Evolutionary conservation across 2,888 invertebrate genomes (phyloP), one percentile per base, ranked within the genome.

Genomic region (Micropterix aruncella): DNA sequence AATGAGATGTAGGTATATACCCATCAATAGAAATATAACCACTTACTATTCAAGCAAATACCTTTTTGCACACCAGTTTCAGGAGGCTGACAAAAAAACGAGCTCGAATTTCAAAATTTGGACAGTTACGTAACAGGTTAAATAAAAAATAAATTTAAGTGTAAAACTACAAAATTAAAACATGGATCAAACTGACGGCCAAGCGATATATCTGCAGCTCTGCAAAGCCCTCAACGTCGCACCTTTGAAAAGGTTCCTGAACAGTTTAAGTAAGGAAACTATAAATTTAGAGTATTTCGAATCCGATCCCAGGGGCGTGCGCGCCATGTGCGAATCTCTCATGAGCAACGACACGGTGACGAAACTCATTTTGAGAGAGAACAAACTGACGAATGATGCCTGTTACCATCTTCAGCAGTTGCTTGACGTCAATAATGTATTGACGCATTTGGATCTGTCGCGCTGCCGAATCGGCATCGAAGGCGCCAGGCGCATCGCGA

Each of bases 391-490:
- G 7, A 40, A 38, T 12, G 46, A 46, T 19, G 45, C 49, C 2
- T 49, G 49, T 18, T 45, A 42, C 19, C 44, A 45, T 40, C 38
- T 47, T 18, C 37, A 41, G 7, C 40, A 47, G 38, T 9, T 47
- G 1, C 41, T 46, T 12, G n/a, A 18, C 9, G 41, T 44, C 7
- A 46, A 46, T 39, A 43, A 16, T 16, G 38, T 14, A 37, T 41
- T 46, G 17, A 44, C 19, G 12, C 16, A 9, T 16, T 14, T 49
- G 9, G 46, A 47, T 43, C 18, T 49, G 37, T 14, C 40, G 9
- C 37, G 39, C 9, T 48, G 48, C 44, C 42, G 47, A 17, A 49
- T 49, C 17, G 44, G 44, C 18, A 37, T 40, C 16, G 44, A 47
- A 40, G 47, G 49, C 12, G 38, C 42, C 7, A 44, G 41, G 19